Evolutionary conservation across 2,113 vertebrate genomes (phyloP).

Genomic region (Aldabrachelys gigantea): DNA sequence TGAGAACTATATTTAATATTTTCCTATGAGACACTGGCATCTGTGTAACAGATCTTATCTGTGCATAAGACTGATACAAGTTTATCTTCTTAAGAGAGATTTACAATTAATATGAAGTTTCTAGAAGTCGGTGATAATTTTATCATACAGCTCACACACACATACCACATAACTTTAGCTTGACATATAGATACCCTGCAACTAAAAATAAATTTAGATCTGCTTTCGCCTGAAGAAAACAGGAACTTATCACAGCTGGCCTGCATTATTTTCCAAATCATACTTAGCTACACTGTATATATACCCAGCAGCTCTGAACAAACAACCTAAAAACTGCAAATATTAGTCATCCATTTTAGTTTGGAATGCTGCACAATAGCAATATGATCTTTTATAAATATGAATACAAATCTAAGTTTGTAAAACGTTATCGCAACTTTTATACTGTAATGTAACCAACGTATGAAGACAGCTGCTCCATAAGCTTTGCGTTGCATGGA

Average conservation of each 20-base stretch:
- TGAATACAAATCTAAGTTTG: constrained; percentile 47
- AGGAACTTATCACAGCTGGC: constrained; percentile 47
- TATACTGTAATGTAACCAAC: constrained; percentile 9
- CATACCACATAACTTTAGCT: background rate
- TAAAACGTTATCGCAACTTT: constrained; percentile 31
- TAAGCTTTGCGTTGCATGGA: constrained; percentile 15
- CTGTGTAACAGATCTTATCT: constrained; percentile 30
- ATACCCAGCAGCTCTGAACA: background rate
- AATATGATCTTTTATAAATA: constrained; percentile 63
- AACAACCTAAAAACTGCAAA: constrained; percentile 30
- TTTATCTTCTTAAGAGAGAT: constrained; percentile 57
- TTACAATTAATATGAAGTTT: constrained; percentile 39
- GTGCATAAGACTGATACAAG: constrained; percentile 49
- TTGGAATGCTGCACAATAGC: constrained; percentile 16
- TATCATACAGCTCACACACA: constrained; percentile 7
- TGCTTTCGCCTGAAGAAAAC: constrained; percentile 50
- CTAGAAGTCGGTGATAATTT: constrained; percentile 66
- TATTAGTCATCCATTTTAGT: constrained; percentile 16
- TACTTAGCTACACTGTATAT: background rate
- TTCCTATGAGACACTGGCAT: constrained; percentile 30
- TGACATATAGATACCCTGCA: background rate
- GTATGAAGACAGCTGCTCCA: constrained; percentile 19
- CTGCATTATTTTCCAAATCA: constrained; percentile 8
- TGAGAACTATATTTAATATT: background rate
- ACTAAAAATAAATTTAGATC: constrained; percentile 43